Evolutionary conservation across 2,797 vertebrate genomes (phyloP), one percentile per base, ranked within the genome.

Genomic region (Karalla daura): DNA sequence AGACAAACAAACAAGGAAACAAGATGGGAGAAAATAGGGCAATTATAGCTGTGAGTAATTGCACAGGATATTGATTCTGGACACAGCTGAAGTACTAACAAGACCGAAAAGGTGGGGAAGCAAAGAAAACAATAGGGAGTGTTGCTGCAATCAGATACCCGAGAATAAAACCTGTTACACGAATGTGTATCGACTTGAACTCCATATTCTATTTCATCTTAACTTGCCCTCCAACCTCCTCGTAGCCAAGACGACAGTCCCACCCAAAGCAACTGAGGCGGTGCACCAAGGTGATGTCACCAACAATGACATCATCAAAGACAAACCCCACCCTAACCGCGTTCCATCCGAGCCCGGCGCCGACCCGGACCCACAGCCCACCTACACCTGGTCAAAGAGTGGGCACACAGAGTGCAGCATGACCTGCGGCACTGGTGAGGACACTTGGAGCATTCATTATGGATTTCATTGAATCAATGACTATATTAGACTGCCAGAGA

Each of bases 371-470:
- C 56, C 58, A 17, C 63, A 5, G 13, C 52, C 74, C 18, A 56
- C 35, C 17, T 91, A 92, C 73, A 83, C 37, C 28, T 94, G 93
- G 93, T 63, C 52, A 25, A 76, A 69, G 50, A 76, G 35, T 5
- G 77, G 80, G 25, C 60, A 64, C 47, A 73, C 78, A 3, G 66
- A 67, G 47, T 94, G 93, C 85, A 94, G 90, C 37, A 28, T 79
- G 3, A 87, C 91, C 53, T 94, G 93, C 59, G 92, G 93, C 24
- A 80, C 71, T 44, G 93, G 93, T 94, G 72, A 84, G 74, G 4
- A 60, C 43, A 43, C 13, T 32, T 58, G 23, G 5, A 5, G 17
- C 1, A 3, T 3, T n/a, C n/a, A n/a, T n/a, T n/a, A n/a, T n/a
- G n/a, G n/a, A n/a, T n/a, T n/a, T 10, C 14, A 24, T 28, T 13